Base-by-base conservation (phyloP, 2,113 vertebrate genomes). In the Taurulus bubalis region DNA sequence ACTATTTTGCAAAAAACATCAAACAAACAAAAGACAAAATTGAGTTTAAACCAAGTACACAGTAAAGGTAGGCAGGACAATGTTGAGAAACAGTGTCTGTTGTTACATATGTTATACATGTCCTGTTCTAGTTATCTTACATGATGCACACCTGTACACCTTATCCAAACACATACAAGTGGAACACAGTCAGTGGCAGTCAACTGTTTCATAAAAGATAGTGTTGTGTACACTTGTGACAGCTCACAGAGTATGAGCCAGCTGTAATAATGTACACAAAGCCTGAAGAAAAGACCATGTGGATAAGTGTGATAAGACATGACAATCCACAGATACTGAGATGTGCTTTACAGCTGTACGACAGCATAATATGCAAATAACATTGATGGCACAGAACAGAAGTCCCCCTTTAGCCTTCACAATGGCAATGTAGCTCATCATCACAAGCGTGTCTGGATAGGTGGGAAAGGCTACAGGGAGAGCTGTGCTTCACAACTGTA, bases 271-370 rank as follows among this genome's bases (percentile, higher is more conserved):
- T 87, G 78, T 20, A 77, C 40, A 60, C 53, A 59, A 24, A 22
- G 59, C 65, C 67, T 80, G 72, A 53, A 84, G 51, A 73, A 75
- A 69, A 60, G 65, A 22, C 75, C 60, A 34, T 42, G 77, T 82
- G 85, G 75, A 83, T 74, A 67, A 75, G 65, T 38, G 85, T 77
- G 80, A 88, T 82, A 82, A 89, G 75, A 83, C 78, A 71, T 32
- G 68, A 66, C 49, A 72, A 79, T 60, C 42, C 34, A 8, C 42
- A 74, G 81, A 65, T 38, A 81, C 62, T 3, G 64, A 74, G 72
- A 71, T 36, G 14, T 68, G 63, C 78, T 74, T 79, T 59, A 65
- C 69, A 80, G 79, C 79, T 32, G 32, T 34, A 63, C 69, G 26
- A 40, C 34, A 76, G 55, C 34, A 68, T 24, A 49, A 79, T 53